These are phyloP conservation scores for Eupithecia subfuscata DNA, from an alignment of 2,888 invertebrate genomes.

Conservation along the genomic window DNA sequence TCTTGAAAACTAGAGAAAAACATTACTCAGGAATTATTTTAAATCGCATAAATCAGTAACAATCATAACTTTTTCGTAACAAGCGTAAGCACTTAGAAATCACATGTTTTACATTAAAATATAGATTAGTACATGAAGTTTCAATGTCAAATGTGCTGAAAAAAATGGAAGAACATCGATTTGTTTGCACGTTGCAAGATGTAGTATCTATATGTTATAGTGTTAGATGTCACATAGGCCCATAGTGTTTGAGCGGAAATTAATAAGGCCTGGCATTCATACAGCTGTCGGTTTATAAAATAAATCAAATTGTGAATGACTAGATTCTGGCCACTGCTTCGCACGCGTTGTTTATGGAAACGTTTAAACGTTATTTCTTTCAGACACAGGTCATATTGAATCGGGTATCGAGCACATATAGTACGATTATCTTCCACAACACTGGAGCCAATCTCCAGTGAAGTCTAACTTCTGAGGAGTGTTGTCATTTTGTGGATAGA, in stretches of 20 bases:
- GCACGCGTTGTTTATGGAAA: too few species aligned
- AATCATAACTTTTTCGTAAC: not conserved
- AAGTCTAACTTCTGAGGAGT: constrained; percentile 66
- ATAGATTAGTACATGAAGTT: constrained; percentile 56
- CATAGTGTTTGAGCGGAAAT: constrained; percentile 36
- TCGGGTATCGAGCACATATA: too few species aligned
- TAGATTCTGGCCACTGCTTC: too few species aligned
- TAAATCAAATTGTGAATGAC: too few species aligned
- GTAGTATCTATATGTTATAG: constrained; percentile 41
- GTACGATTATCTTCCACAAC: too few species aligned
- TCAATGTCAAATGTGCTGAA: constrained; percentile 54
- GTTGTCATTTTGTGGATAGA: constrained; percentile 64
- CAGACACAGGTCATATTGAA: too few species aligned
- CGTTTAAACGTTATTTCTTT: too few species aligned
- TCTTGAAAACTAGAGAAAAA: not conserved
- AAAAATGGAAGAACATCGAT: constrained; percentile 41
- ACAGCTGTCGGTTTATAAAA: too few species aligned
- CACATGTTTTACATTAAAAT: not conserved
- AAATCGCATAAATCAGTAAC: not conserved
- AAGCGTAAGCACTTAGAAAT: not conserved
- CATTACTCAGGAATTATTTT: not conserved
- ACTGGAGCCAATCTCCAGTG: constrained; percentile 51
- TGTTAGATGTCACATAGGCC: constrained; percentile 47
- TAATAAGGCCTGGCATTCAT: constrained; percentile 43
- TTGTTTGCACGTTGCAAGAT: constrained; percentile 48